Evolutionary conservation across 1,140 invertebrate species (phyloP).

Genomic region (Anastatus disparis): DNA sequence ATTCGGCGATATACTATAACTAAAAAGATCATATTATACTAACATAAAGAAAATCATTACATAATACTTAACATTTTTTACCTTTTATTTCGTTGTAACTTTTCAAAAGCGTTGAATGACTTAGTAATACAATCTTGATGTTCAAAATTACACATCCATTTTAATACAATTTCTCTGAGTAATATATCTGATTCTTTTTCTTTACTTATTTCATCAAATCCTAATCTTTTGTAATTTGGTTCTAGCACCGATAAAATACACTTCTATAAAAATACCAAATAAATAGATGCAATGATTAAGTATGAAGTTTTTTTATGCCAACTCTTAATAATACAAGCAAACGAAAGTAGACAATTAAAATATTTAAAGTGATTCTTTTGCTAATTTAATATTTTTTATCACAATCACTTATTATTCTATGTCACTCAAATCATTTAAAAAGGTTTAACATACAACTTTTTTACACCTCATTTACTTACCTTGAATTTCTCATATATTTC

Average conservation of each 20-base stretch:
- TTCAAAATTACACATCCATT: constrained; percentile 77
- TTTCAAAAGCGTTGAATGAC: constrained; percentile 52
- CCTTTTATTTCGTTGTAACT: background rate
- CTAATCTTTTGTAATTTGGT: constrained; percentile 74
- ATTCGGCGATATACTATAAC: constrained; percentile 85
- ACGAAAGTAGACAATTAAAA: too few relatives aligned
- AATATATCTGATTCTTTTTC: constrained; percentile 75
- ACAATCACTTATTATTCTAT: too few relatives aligned
- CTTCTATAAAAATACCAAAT: too few relatives aligned
- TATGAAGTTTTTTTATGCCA: too few relatives aligned
- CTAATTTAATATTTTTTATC: too few relatives aligned
- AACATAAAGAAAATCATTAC: background rate
- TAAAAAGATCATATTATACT: constrained; percentile 53
- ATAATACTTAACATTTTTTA: constrained; percentile 47
- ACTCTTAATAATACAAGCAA: too few relatives aligned
- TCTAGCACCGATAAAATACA: constrained; percentile 74
- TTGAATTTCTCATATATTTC: constrained; percentile 79
- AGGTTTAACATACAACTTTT: too few relatives aligned
- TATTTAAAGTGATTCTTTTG: too few relatives aligned
- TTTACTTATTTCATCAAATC: constrained; percentile 70
- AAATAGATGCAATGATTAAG: too few relatives aligned
- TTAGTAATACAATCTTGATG: constrained; percentile 77
- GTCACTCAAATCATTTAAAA: too few relatives aligned
- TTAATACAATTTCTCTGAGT: constrained; percentile 75
- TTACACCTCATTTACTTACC: constrained; percentile 63